phyloP scores from a whole-genome alignment of 2,113 vertebrate species.

The Campylomormyrus tamandua region DNA sequence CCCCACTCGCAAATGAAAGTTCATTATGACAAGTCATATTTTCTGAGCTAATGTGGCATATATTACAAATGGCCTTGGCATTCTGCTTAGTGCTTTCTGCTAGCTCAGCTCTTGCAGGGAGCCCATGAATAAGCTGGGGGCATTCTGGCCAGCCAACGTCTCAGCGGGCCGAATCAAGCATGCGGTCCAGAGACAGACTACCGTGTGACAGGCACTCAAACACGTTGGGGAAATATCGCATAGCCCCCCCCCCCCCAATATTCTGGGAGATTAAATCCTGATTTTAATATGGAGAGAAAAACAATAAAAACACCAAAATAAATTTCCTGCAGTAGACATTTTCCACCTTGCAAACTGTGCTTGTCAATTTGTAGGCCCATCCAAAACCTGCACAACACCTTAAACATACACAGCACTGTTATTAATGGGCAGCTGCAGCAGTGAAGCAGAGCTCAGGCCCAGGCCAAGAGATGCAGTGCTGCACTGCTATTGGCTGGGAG shows the following conservation, averaged over 20 bases:
- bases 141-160: conserved; percentile 22
- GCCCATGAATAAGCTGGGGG: conserved; percentile 36
- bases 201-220: neutral
- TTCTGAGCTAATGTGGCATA: conserved; percentile 35
- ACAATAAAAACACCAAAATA: neutral
- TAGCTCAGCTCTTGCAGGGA: conserved; percentile 36
- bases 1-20: conserved; percentile 12
- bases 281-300: neutral
- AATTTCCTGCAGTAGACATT: neutral
- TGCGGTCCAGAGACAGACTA: neutral
- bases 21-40: conserved; percentile 30
- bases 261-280: conserved; percentile 1
- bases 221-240: neutral
- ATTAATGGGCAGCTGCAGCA: neutral
- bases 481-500: neutral
- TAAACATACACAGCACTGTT: neutral
- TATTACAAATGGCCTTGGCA: conserved; percentile 34
- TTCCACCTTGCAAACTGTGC: neutral
- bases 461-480: neutral
- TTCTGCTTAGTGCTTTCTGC: conserved; percentile 33
- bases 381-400: neutral
- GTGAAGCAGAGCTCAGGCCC: neutral
- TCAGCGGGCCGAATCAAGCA: conserved; percentile 40
- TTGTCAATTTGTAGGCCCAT: neutral
- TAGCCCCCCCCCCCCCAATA: too few species aligned